Conservation (phyloP, 2,888 invertebrate genomes). For the Drosophila helvetica region DNA sequence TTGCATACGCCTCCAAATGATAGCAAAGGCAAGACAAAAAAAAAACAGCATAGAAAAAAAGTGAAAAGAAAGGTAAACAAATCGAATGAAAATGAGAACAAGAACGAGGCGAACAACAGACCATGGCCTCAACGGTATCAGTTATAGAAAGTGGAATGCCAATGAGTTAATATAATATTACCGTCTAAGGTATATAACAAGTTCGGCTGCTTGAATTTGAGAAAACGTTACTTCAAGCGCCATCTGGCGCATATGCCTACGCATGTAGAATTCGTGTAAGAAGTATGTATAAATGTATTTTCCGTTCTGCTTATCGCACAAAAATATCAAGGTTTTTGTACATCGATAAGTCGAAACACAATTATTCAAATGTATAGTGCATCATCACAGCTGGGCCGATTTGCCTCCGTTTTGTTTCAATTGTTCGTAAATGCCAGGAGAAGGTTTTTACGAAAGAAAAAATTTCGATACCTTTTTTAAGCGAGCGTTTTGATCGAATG, state of each 20-base stretch:
- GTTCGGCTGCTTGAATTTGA: neutral
- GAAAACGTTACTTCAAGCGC: neutral
- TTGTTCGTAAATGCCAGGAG: too few relatives aligned
- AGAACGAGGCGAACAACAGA: conserved; percentile 8
- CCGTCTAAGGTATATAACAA: neutral
- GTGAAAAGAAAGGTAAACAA: neutral
- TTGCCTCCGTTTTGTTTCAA: too few relatives aligned
- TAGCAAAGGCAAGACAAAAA: conserved; percentile 9
- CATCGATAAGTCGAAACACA: too few relatives aligned
- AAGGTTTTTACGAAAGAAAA: too few relatives aligned
- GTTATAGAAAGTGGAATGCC: neutral
- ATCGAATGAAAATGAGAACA: conserved; percentile 12
- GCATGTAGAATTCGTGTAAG: neutral
- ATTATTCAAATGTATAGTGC: too few relatives aligned
- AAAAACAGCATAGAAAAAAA: neutral
- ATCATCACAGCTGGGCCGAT: too few relatives aligned
- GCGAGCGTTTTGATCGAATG: too few relatives aligned
- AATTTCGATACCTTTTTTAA: too few relatives aligned
- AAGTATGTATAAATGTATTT: too few relatives aligned
- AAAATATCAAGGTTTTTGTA: too few relatives aligned
- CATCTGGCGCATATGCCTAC: neutral
- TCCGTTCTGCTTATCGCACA: too few relatives aligned
- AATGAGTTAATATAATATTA: neutral
- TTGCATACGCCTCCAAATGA: conserved; percentile 34
- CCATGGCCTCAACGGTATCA: conserved; percentile 4